Percentiles rank a stretch among this genome's conserved stretches.
phyloP scores from a whole-genome alignment of 2,888 invertebrate species.

The Coleophora flavipennella region DNA sequence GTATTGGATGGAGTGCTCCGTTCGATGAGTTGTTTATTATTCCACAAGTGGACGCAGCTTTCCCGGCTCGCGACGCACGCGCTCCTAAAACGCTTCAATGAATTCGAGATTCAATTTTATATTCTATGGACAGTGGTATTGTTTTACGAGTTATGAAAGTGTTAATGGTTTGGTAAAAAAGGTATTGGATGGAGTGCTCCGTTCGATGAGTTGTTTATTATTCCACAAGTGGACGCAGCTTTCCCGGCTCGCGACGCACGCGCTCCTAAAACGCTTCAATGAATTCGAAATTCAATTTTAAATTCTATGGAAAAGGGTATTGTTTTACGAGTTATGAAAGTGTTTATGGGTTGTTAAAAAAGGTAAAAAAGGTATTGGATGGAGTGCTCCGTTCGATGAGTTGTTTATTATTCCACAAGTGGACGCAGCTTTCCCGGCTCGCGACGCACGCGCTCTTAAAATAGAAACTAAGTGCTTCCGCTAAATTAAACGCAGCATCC shows the following conservation, averaged over 20 bases:
- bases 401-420: slow-evolving; percentile 28
- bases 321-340: no score
- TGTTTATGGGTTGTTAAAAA: slow-evolving; percentile 7
- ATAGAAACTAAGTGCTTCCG: slow-evolving; percentile 56
- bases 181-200: slow-evolving; percentile 17
- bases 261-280: slow-evolving; percentile 35
- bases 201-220: slow-evolving; percentile 40
- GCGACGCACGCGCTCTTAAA: slow-evolving; percentile 29
- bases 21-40: no score
- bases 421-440: slow-evolving; percentile 15
- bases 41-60: no score
- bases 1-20: no score
- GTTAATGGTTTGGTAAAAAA: slow-evolving; percentile 10
- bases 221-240: slow-evolving; percentile 12
- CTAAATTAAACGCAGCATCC: slow-evolving; percentile 34
- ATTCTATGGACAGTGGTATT: background rate
- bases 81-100: no score
- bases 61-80: no score
- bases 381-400: slow-evolving; percentile 29
- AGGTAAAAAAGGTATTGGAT: slow-evolving; percentile 16
- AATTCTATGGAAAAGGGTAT: no score
- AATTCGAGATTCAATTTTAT: background rate
- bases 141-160: background rate
- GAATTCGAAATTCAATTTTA: no score
- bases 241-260: slow-evolving; percentile 23